A percentile compares a stretch with the other conserved stretches of the same genome.
phyloP scores from a whole-genome alignment of 2,113 vertebrate genomes.

The Rhinolophus sinicus region DNA sequence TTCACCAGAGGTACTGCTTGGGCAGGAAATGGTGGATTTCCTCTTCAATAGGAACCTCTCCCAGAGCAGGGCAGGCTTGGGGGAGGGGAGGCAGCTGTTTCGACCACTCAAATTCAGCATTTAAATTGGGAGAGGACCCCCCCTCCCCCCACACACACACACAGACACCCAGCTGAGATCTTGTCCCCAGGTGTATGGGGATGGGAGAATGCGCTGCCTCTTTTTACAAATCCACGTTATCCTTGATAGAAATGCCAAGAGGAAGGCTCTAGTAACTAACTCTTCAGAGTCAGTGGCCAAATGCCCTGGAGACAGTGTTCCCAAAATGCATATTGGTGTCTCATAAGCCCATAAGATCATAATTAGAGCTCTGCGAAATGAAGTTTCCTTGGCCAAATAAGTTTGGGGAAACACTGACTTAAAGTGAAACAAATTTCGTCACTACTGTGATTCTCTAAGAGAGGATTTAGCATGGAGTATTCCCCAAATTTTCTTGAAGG shows the following conservation, averaged over 20 bases:
- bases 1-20: background rate
- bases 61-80: background rate
- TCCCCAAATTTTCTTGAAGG: background rate
- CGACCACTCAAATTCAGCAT: background rate
- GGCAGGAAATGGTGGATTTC: slow-evolving; percentile 68
- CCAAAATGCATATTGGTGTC: background rate
- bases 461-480: background rate
- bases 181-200: background rate
- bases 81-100: background rate
- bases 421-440: background rate
- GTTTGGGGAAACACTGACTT: background rate
- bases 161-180: background rate
- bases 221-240: background rate
- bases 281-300: background rate
- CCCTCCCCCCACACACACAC: too few species aligned
- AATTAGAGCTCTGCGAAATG: background rate
- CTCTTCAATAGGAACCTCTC: slow-evolving; percentile 23
- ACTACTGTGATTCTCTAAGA: background rate
- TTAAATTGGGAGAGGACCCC: background rate
- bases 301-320: background rate
- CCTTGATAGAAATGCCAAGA: background rate
- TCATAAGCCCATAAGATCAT: background rate
- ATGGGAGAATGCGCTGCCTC: rapidly evolving
- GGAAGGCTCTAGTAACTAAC: too few species aligned
- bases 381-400: background rate